A percentile compares a stretch with the other conserved stretches of the same genome.
Evolutionary conservation across 2,888 invertebrate genomes (phyloP).

Genomic region (Xestoiulus laeticollis): DNA sequence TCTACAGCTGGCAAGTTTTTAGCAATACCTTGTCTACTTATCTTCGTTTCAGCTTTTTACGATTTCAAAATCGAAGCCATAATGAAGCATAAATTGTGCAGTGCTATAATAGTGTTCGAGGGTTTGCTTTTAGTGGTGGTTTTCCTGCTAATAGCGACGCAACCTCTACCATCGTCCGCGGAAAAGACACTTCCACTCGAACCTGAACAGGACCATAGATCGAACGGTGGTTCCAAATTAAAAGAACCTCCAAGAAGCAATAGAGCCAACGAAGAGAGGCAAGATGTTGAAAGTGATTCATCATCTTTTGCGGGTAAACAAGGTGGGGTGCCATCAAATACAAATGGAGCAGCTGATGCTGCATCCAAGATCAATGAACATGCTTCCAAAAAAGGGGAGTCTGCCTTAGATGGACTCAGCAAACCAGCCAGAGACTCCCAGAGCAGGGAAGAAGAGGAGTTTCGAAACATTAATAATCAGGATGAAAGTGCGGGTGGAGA

Average conservation of each 20-base stretch:
- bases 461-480: not conserved
- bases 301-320: not conserved
- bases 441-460: slow-evolving; percentile 39
- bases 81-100: slow-evolving; percentile 12
- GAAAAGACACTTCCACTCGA: not conserved
- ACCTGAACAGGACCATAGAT: not conserved
- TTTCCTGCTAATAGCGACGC: slow-evolving; percentile 3
- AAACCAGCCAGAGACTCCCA: slow-evolving; percentile 49
- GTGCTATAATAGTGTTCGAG: slow-evolving; percentile 18
- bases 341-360: not conserved
- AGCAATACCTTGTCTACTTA: not conserved
- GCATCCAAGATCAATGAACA: not conserved
- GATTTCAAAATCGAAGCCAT: not conserved
- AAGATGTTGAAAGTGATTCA: not conserved
- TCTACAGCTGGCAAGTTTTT: not conserved
- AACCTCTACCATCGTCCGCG: not conserved
- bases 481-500: not conserved
- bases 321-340: not conserved
- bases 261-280: not conserved
- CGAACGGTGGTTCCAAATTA: not conserved
- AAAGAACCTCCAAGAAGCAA: slow-evolving; percentile 24
- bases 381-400: slow-evolving; percentile 47
- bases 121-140: slow-evolving; percentile 1
- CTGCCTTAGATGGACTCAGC: slow-evolving; percentile 43
- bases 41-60: not conserved